These are phyloP conservation scores for Rhineura floridana DNA, from an alignment of 2,113 vertebrate species.

Conservation along the genomic window DNA sequence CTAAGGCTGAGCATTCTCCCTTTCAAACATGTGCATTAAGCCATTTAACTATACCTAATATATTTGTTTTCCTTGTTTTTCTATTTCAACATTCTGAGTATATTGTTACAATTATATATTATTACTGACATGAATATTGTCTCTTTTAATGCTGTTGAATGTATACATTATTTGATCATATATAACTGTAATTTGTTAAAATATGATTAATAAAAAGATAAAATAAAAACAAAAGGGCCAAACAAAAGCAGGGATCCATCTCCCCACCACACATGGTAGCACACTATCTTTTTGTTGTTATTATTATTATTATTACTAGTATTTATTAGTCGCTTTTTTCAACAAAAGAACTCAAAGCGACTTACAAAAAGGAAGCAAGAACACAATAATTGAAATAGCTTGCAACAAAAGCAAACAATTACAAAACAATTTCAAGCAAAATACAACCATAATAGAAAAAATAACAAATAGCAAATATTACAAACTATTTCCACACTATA, in stretches of 20 bases:
- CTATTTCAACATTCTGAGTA: conserved; percentile 6
- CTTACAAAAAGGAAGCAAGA: no score
- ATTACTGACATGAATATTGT: conserved; percentile 9
- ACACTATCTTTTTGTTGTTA: no score
- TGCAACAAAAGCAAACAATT: no score
- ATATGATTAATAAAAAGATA: conserved; percentile 6
- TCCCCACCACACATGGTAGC: not conserved
- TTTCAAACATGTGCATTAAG: not conserved
- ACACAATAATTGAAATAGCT: no score
- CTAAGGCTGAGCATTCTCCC: not conserved
- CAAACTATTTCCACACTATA: no score
- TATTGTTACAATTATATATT: conserved; percentile 4
- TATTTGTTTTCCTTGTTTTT: not conserved
- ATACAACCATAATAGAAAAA: no score
- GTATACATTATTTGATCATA: conserved; percentile 19
- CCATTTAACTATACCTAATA: not conserved
- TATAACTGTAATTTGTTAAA: conserved; percentile 18
- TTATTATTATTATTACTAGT: no score
- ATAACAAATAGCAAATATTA: no score
- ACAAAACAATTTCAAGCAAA: no score
- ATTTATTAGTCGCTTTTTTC: no score
- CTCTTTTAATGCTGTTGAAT: conserved; percentile 22
- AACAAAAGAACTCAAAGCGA: no score
- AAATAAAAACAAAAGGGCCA: not conserved
- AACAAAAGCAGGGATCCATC: not conserved